Evolutionary conservation across 2,797 vertebrate genomes (phyloP).

Genomic region (Morelia viridis): DNA sequence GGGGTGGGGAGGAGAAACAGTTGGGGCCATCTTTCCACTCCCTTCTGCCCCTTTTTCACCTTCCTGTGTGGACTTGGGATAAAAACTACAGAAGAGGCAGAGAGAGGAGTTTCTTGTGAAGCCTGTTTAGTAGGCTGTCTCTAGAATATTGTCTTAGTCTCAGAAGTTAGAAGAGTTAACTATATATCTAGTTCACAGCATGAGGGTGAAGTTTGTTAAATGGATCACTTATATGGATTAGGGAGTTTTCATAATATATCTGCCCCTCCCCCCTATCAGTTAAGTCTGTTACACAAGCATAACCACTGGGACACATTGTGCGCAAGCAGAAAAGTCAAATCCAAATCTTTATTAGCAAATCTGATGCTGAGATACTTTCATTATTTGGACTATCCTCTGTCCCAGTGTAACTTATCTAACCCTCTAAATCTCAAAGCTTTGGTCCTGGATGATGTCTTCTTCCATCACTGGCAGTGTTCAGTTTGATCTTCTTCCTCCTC

Average conservation of each 20-base stretch:
- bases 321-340: background rate
- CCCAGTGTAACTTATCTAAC: slow-evolving; percentile 1
- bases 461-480: slow-evolving; percentile 36
- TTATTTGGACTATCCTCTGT: slow-evolving; percentile 32
- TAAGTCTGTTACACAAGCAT: background rate
- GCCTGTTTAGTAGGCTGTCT: background rate
- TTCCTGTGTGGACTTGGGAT: background rate
- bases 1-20: background rate
- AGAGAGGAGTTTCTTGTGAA: background rate
- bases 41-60: background rate
- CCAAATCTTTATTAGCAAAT: background rate
- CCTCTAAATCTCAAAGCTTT: slow-evolving; percentile 15
- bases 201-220: background rate
- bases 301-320: background rate
- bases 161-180: background rate
- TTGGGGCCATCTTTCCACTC: background rate
- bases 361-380: background rate
- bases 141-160: background rate
- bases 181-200: background rate
- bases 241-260: background rate
- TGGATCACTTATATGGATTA: background rate
- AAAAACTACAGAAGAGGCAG: background rate
- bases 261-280: background rate
- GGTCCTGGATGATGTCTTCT: slow-evolving; percentile 44
- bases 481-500: slow-evolving; percentile 9